These are phyloP conservation scores for Sebastes umbrosus DNA, from an alignment of 2,797 vertebrate genomes.

Conservation along the genomic window DNA sequence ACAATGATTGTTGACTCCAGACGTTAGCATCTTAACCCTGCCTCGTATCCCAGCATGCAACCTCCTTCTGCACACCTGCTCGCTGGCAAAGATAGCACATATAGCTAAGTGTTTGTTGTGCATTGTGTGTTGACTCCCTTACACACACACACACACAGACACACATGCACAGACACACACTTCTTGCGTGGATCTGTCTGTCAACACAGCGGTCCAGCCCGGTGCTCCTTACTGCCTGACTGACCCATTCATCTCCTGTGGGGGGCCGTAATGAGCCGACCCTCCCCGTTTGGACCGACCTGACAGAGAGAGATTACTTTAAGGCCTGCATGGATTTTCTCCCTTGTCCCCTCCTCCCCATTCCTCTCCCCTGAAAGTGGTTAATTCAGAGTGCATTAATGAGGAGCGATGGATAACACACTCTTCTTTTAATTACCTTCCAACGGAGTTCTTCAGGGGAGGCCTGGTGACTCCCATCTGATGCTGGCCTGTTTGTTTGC, in stretches of 20 bases:
- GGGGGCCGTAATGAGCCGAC: conserved; percentile 77
- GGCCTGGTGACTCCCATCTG: conserved; percentile 54
- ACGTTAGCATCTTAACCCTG: conserved; percentile 38
- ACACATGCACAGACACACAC: conserved; percentile 8
- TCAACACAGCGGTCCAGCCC: conserved; percentile 62
- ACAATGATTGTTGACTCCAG: conserved; percentile 52
- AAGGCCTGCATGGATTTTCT: conserved; percentile 80
- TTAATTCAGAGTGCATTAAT: conserved; percentile 77
- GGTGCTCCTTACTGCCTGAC: conserved; percentile 66
- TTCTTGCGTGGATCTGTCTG: conserved; percentile 53
- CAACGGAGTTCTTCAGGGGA: conserved; percentile 63
- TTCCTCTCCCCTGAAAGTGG: conserved; percentile 67
- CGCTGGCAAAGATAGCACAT: conserved; percentile 50
- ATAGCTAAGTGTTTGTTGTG: conserved; percentile 51
- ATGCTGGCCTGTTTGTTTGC: conserved; percentile 50
- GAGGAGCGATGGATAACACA: conserved; percentile 81
- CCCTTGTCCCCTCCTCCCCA: conserved; percentile 59
- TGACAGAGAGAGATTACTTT: conserved; percentile 83
- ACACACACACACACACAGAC: not conserved
- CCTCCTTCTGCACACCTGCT: conserved; percentile 68
- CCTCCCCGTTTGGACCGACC: conserved; percentile 78
- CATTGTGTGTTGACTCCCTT: conserved; percentile 25
- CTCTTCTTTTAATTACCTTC: conserved; percentile 80
- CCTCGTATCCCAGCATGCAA: conserved; percentile 61
- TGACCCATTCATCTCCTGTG: conserved; percentile 81